Base-by-base conservation (phyloP, 2,797 vertebrate species). In the Dipus sagitta region DNA sequence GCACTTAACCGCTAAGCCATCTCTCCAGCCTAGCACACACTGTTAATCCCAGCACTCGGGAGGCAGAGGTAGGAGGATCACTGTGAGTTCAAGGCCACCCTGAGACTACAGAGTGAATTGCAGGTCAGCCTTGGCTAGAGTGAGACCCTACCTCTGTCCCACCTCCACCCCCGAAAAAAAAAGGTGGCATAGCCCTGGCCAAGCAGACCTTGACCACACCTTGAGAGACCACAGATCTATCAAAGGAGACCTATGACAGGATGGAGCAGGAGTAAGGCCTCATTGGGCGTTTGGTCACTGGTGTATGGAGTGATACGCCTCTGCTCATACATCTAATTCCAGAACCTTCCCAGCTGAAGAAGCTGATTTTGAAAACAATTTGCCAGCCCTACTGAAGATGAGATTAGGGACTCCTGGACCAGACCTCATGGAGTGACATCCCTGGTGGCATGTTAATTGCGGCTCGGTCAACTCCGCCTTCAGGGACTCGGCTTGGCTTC, bases 401-500 rank as follows among this genome's bases (percentile, higher is more conserved):
- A n/a, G 6, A 30, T 90, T 76, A 81, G 62, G 23, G 21, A 14
- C 18, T 82, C 54, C 38, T 72, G 70, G 26, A 85, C 52, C 81
- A 71, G n/a, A 65, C 14, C 68, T 91, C 24, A 30, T 86, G 75
- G 67, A 28, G 23, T 14, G 30, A 81, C 42, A 67, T 62, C 47
- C 15, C 26, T 34, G 68, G 8, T 74, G 38, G 72, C 52, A 90
- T 32, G 20, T 67, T 78, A 23, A 82, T 42, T 78, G 67, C 87
- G 79, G 24, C n/a, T 47, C 9, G 24, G 14, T 88, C 32, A 71
- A 34, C 81, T 92, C 52, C 34, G 80, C 72, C 68, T 68, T 70
- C n/a, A 64, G 70, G 82, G 94, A 64, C 92, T 90, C 62, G 68
- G 77, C n/a, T 92, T 76, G 88, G 60, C 86, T 94, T 90, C 65